Percentiles rank a stretch among this genome's conserved stretches.
Conservation (phyloP, 2,113 vertebrate genomes). For the Gorsachius goisagi region DNA sequence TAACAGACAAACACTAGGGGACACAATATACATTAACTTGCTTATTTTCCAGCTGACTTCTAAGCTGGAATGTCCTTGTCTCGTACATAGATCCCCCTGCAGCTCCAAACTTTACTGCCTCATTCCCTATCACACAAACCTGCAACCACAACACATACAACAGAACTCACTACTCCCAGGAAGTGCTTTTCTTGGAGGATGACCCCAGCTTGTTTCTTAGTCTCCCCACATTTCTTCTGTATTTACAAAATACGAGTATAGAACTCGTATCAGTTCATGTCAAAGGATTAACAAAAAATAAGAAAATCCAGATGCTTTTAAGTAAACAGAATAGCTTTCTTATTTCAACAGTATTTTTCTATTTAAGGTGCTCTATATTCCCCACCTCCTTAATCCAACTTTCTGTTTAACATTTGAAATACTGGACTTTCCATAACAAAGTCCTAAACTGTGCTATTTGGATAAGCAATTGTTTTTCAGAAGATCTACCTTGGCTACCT, state of each 20-base stretch:
- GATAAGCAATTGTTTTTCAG: neutral
- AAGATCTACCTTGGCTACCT: neutral
- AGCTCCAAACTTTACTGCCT: neutral
- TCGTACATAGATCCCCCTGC: neutral
- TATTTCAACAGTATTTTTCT: neutral
- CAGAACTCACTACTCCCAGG: neutral
- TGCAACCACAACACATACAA: neutral
- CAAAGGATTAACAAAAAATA: neutral
- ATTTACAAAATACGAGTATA: neutral
- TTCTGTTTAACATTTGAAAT: neutral
- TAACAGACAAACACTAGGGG: neutral
- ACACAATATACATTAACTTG: neutral
- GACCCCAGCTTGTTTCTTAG: neutral
- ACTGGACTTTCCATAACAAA: neutral
- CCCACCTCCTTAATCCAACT: neutral
- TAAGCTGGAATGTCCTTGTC: neutral
- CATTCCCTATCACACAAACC: neutral
- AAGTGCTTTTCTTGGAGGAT: neutral
- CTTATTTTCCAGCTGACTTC: neutral
- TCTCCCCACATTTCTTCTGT: neutral
- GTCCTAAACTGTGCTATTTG: neutral
- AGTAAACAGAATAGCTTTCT: neutral
- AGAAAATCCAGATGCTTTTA: neutral
- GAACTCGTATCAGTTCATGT: neutral
- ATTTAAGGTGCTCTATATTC: neutral